phyloP scores from a whole-genome alignment of 2,113 vertebrate species.

The Psephotus haematonotus region DNA sequence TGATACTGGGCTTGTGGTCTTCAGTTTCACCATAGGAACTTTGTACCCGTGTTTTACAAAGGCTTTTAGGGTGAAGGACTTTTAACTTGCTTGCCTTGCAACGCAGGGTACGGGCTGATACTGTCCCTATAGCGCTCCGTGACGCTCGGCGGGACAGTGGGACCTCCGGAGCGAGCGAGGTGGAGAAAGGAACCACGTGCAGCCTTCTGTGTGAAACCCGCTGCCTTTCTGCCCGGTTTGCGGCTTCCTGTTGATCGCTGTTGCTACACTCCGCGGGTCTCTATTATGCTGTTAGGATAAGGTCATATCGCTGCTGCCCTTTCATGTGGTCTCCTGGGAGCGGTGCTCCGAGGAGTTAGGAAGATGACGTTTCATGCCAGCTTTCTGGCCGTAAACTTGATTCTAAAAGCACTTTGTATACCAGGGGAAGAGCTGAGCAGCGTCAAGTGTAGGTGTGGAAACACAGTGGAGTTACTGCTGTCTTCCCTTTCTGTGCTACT shows the following conservation, averaged over 20 bases:
- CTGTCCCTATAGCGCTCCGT: not conserved
- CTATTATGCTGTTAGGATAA: not conserved
- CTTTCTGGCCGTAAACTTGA: not conserved
- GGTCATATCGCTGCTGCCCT: not conserved
- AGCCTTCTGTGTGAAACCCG: not conserved
- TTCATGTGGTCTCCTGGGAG: not conserved
- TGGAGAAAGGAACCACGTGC: not conserved
- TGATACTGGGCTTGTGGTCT: not conserved
- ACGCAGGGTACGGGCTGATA: not conserved
- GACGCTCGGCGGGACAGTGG: accelerated
- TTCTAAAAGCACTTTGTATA: not conserved
- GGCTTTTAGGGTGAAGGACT: not conserved
- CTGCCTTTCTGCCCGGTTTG: not conserved
- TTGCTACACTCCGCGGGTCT: not conserved
- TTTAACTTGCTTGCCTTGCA: not conserved
- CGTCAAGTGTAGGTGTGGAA: not conserved
- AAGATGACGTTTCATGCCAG: not conserved
- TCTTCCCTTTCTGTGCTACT: not conserved
- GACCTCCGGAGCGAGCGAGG: not conserved
- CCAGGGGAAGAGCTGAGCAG: not conserved
- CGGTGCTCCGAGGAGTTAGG: not conserved
- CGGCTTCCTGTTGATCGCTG: not conserved
- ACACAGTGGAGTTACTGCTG: not conserved
- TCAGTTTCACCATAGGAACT: not conserved
- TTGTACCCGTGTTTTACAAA: not conserved